phyloP scores from a whole-genome alignment of 1,140 invertebrate species.

The Dendroctonus ponderosae region DNA sequence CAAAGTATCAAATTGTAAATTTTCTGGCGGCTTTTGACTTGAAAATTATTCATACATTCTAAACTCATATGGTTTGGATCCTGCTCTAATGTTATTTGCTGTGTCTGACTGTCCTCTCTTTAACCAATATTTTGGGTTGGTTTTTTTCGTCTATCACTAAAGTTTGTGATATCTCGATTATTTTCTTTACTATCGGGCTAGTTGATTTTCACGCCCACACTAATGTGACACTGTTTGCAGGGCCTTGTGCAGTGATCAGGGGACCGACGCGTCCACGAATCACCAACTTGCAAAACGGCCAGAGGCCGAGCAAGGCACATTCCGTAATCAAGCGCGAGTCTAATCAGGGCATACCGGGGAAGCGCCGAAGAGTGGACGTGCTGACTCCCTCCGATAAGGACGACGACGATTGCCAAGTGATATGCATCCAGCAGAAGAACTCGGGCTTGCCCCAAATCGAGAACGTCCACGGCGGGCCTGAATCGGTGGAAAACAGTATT shows the following conservation, averaged over 20 bases:
- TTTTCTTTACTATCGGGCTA: no score
- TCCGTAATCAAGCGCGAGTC: conserved; percentile 34
- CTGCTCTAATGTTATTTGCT: no score
- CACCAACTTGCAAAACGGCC: conserved; percentile 26
- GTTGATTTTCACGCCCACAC: no score
- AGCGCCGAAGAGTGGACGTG: conserved; percentile 56
- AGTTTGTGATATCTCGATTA: no score
- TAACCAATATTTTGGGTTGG: no score
- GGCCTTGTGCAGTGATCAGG: background rate
- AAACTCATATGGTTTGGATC: no score
- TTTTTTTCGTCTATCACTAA: no score
- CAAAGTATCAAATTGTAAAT: no score
- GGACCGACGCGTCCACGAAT: conserved; percentile 34
- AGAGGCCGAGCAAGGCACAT: conserved; percentile 21
- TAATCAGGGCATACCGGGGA: conserved; percentile 42
- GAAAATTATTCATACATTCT: no score
- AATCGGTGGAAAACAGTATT: conserved; percentile 54
- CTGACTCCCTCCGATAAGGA: conserved; percentile 60
- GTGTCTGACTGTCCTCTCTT: no score
- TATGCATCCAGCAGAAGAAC: conserved; percentile 70
- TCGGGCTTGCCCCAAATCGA: conserved; percentile 71
- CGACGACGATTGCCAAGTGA: conserved; percentile 63
- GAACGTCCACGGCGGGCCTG: conserved; percentile 61
- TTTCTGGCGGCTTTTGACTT: no score
- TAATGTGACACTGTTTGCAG: conserved; percentile 27